phyloP scores from a whole-genome alignment of 1,140 invertebrate species.

The Vanessa tameamea region DNA sequence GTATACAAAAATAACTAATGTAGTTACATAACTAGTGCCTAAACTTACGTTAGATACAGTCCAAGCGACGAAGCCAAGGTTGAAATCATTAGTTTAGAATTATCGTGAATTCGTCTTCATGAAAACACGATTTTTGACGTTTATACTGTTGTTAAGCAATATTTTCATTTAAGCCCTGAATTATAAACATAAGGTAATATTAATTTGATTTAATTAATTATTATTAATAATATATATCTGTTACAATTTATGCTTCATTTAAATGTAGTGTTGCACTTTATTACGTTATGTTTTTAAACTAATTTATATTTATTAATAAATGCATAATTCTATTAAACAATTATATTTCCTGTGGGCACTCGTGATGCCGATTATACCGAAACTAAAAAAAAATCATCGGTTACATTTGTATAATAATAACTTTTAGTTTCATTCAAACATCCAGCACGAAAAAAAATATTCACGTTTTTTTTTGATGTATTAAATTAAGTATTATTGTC shows the following conservation, averaged over 20 bases:
- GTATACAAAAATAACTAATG: not conserved
- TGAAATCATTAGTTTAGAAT: conserved; percentile 26
- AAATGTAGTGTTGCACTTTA: not conserved
- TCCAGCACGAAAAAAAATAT: no score
- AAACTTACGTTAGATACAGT: conserved; percentile 28
- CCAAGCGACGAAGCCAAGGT: conserved; percentile 21
- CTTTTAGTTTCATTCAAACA: no score
- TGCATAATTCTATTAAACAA: no score
- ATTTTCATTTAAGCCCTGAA: not conserved
- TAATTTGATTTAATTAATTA: not conserved
- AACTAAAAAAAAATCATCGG: not conserved
- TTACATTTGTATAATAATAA: no score
- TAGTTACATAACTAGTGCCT: conserved; percentile 14
- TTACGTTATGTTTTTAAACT: no score
- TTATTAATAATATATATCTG: not conserved
- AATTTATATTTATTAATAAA: no score
- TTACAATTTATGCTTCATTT: not conserved
- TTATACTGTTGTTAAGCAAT: not conserved
- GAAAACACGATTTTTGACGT: conserved; percentile 10
- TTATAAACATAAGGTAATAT: not conserved
- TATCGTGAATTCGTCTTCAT: conserved; percentile 20
- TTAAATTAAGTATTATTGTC: no score
- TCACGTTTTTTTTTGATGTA: no score
- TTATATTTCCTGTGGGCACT: no score
- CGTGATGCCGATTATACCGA: no score